These are phyloP conservation scores for Smithornis capensis DNA, from an alignment of 2,113 vertebrate genomes.

Conservation along the genomic window DNA sequence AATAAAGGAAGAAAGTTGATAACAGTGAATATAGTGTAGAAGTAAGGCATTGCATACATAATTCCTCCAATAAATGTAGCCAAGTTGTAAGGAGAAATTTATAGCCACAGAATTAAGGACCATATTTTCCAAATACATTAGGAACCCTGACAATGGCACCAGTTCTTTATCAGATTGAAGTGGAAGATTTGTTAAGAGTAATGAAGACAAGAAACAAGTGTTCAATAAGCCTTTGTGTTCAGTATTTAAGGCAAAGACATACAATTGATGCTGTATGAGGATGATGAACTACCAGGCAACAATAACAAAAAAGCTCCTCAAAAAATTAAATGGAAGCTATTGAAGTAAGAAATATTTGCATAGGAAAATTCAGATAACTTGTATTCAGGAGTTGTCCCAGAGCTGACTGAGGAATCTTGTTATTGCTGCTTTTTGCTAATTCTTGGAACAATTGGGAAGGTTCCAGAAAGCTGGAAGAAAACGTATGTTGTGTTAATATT, in stretches of 20 bases:
- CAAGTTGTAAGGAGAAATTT: constrained; percentile 22
- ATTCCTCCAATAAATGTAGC: not conserved
- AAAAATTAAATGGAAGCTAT: not conserved
- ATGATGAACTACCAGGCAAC: not conserved
- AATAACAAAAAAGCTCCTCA: not conserved
- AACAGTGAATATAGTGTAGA: not conserved
- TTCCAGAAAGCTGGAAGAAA: constrained; percentile 45
- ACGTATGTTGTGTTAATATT: constrained; percentile 57
- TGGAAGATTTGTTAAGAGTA: not conserved
- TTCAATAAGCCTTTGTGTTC: constrained; percentile 31
- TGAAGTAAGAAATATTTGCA: not conserved
- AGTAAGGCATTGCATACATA: not conserved
- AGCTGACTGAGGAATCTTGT: not conserved
- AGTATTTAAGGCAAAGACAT: constrained; percentile 5
- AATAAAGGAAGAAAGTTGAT: not conserved
- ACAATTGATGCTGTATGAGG: not conserved
- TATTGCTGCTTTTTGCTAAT: not conserved
- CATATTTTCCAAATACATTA: constrained; percentile 31
- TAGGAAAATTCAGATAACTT: not conserved
- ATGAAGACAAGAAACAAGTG: not conserved
- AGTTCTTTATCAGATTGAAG: constrained; percentile 11
- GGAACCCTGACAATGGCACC: not conserved
- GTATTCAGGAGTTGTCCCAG: not conserved
- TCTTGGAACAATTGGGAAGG: constrained; percentile 40
- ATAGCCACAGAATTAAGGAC: constrained; percentile 8